A percentile compares a stretch with the other conserved stretches of the same genome.
Conservation (phyloP, 1,140 invertebrate genomes). For the Drosophila albomicans region DNA sequence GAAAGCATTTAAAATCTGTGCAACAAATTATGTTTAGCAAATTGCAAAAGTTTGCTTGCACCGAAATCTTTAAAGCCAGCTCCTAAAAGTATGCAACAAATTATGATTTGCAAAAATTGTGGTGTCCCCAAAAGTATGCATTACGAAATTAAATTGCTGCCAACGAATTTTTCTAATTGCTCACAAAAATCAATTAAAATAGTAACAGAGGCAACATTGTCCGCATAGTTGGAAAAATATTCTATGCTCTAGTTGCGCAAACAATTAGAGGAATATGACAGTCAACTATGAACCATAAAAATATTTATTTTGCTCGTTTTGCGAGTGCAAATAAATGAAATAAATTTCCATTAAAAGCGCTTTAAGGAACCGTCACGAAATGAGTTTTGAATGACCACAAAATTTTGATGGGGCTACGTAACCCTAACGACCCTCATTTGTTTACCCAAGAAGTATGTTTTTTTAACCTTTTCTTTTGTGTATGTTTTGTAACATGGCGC, state of each 20-base stretch:
- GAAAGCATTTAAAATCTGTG: too few species aligned
- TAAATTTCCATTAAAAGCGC: conserved; percentile 10
- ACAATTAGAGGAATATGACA: conserved; percentile 1
- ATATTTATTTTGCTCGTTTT: neutral
- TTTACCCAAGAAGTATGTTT: conserved; percentile 15
- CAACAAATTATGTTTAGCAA: too few species aligned
- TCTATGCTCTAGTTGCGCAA: neutral
- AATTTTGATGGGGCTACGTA: neutral
- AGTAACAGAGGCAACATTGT: neutral
- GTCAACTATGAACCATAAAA: neutral
- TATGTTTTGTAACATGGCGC: neutral
- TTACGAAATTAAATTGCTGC: neutral
- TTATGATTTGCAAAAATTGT: neutral
- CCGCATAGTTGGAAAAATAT: neutral
- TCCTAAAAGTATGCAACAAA: neutral
- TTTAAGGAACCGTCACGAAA: conserved; percentile 9
- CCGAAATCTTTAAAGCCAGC: neutral
- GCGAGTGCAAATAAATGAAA: conserved; percentile 4
- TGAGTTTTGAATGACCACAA: conserved; percentile 9
- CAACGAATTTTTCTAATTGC: neutral
- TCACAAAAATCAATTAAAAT: neutral
- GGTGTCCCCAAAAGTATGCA: neutral
- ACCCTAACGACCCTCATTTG: conserved; percentile 18
- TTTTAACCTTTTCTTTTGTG: conserved; percentile 10
- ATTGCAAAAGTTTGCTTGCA: too few species aligned